Conservation (phyloP, 2,888 invertebrate genomes). For the Chloroclystis v-ata region DNA sequence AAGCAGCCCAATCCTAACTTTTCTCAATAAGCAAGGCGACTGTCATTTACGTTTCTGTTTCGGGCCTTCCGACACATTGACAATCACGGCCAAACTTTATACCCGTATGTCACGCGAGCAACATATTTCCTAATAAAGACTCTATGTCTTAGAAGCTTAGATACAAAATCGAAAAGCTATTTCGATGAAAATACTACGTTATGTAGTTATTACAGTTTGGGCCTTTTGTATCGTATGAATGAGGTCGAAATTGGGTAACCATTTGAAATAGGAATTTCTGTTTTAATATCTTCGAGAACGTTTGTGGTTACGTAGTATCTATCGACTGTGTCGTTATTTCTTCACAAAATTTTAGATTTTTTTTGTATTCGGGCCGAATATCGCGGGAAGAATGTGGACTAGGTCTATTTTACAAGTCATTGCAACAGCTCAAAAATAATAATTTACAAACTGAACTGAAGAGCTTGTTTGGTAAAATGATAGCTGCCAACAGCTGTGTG, state of each 20-base stretch:
- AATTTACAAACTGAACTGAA: no score
- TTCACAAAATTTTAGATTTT: no score
- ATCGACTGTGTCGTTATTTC: background rate
- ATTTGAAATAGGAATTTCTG: no score
- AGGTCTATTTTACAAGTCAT: no score
- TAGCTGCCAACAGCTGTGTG: no score
- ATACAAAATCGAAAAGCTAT: background rate
- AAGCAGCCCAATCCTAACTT: no score
- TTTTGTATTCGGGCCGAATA: no score
- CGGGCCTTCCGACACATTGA: conserved; percentile 14
- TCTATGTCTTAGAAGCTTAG: background rate
- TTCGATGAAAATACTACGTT: background rate
- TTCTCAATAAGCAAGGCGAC: no score
- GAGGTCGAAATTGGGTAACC: conserved; percentile 1
- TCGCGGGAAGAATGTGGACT: no score
- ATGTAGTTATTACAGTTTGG: background rate
- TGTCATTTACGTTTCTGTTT: background rate
- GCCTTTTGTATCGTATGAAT: background rate
- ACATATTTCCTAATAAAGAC: background rate
- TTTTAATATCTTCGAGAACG: background rate
- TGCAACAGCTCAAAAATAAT: no score
- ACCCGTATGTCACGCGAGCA: conserved; percentile 18
- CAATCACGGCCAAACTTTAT: conserved; percentile 23
- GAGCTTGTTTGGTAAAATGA: no score
- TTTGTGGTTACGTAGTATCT: conserved; percentile 3